A percentile compares a stretch with the other conserved stretches of the same genome.
Conservation (phyloP, 2,888 invertebrate species). For the Plebejus anna region DNA sequence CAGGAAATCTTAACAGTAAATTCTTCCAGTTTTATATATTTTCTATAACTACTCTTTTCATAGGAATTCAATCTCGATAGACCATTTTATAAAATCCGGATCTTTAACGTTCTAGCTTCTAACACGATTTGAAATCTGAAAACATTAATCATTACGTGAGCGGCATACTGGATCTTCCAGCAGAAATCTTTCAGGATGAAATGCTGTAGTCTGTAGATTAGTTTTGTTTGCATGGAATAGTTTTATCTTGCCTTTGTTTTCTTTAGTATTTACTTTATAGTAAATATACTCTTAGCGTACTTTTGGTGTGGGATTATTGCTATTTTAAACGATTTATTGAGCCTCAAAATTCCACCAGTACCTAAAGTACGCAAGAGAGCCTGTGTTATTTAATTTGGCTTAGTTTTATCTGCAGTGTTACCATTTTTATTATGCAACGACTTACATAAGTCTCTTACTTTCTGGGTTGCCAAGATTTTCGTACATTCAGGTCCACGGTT, state of each 20-base stretch:
- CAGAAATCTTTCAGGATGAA: background rate
- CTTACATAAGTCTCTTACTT: constrained; percentile 18
- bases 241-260: background rate
- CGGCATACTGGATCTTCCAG: background rate
- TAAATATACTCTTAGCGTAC: no score
- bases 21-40: background rate
- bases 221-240: background rate
- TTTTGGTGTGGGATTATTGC: no score
- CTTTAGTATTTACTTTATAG: background rate
- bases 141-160: constrained; percentile 26
- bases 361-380: background rate
- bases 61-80: background rate
- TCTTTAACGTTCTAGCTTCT: background rate
- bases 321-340: background rate
- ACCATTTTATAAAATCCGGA: background rate
- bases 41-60: background rate
- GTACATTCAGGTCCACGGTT: constrained; percentile 33
- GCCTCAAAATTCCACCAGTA: background rate
- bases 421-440: constrained; percentile 25
- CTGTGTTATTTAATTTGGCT: constrained; percentile 18
- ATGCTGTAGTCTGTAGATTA: background rate
- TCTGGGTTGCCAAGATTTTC: constrained; percentile 38
- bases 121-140: constrained; percentile 6
- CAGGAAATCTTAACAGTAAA: background rate
- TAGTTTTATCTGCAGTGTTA: constrained; percentile 24